Evolutionary conservation across 2,888 invertebrate genomes (phyloP).

Genomic region (Tenthredo notha): DNA sequence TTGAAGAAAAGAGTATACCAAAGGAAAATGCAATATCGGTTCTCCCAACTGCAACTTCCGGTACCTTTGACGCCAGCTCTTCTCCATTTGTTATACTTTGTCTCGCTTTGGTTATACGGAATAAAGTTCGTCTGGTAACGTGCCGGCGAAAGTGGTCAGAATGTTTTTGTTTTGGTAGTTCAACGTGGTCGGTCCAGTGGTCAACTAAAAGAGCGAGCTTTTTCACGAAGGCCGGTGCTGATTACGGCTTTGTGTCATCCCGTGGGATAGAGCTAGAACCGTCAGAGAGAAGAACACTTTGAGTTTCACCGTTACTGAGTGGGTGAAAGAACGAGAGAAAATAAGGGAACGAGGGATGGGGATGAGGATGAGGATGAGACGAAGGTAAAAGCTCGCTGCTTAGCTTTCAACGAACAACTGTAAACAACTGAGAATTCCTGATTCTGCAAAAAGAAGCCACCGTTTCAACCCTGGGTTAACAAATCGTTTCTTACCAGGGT

Average conservation of each 20-base stretch:
- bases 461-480: not conserved
- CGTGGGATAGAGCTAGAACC: conserved; percentile 53
- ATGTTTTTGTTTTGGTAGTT: conserved; percentile 41
- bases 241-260: conserved; percentile 62
- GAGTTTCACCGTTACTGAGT: conserved; percentile 19
- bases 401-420: conserved; percentile 10
- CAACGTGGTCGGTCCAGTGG: conserved; percentile 21
- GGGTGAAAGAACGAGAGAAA: conserved; percentile 14
- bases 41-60: not conserved
- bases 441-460: not conserved
- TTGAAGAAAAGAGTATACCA: not conserved
- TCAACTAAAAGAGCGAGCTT: conserved; percentile 44
- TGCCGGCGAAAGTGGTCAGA: not conserved
- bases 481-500: not conserved
- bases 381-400: conserved; percentile 46
- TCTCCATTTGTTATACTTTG: not conserved
- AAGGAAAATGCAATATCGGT: conserved; percentile 14
- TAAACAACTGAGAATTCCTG: conserved; percentile 13
- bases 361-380: conserved; percentile 22
- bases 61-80: not conserved
- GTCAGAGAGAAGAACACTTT: conserved; percentile 55
- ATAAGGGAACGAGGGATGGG: conserved; percentile 1
- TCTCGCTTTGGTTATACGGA: not conserved
- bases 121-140: conserved; percentile 28
- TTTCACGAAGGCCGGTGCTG: conserved; percentile 52